Percentiles rank a stretch among this genome's conserved stretches.
These are phyloP conservation scores for Lithodes maja DNA, from an alignment of 2,888 invertebrate genomes.

Conservation along the genomic window DNA sequence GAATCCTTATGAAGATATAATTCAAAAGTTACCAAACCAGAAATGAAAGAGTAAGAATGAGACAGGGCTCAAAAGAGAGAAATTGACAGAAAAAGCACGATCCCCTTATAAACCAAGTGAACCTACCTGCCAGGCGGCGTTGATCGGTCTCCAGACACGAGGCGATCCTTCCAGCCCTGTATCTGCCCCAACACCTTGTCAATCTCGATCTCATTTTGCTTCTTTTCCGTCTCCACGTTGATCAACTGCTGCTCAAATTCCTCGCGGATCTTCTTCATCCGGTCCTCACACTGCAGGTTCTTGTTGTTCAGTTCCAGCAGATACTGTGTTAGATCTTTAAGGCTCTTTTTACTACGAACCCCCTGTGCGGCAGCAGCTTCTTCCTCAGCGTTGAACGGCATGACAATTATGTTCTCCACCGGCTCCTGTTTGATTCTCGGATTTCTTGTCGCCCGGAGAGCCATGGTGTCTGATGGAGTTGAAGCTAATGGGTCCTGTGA, in stretches of 20 bases:
- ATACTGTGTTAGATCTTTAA: constrained; percentile 29
- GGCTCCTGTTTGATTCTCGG: background rate
- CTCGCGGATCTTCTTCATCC: constrained; percentile 27
- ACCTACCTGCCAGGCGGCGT: constrained; percentile 1
- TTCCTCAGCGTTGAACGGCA: background rate
- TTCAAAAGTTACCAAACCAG: too few species aligned
- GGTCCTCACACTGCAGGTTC: constrained; percentile 27
- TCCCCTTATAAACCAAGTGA: background rate
- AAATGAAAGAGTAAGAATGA: too few species aligned
- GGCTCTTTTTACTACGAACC: background rate
- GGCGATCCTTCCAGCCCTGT: constrained; percentile 44
- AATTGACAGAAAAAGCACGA: too few species aligned
- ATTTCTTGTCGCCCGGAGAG: background rate
- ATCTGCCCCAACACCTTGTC: constrained; percentile 27
- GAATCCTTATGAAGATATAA: too few species aligned
- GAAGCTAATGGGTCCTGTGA: background rate
- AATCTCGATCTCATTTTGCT: constrained; percentile 41
- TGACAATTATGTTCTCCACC: background rate
- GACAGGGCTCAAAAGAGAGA: too few species aligned
- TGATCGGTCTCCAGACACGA: background rate
- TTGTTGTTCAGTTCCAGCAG: constrained; percentile 43
- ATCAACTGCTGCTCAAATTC: constrained; percentile 40
- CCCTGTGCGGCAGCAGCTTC: background rate
- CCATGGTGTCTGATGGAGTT: background rate
- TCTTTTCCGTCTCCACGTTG: constrained; percentile 32